Percentiles rank a stretch among this genome's conserved stretches.
These are phyloP conservation scores for Toxotes jaculatrix DNA, from an alignment of 2,113 vertebrate species.

Conservation along the genomic window DNA sequence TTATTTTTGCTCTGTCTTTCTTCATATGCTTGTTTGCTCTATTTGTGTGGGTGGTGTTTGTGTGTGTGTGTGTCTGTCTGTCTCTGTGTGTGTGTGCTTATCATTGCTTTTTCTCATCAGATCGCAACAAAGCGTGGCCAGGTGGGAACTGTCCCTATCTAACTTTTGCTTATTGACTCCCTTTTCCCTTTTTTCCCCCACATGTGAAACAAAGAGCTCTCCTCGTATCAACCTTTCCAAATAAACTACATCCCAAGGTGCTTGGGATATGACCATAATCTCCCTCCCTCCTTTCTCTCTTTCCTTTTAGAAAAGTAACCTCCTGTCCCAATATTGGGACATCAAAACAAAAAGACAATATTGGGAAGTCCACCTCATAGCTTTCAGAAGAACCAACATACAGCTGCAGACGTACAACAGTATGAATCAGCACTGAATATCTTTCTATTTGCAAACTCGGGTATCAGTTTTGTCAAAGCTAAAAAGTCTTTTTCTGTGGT, in stretches of 20 bases:
- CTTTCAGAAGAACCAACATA: constrained; percentile 73
- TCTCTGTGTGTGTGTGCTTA: constrained; percentile 61
- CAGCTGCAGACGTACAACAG: background rate
- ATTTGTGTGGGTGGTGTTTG: constrained; percentile 42
- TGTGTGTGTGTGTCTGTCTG: constrained; percentile 45
- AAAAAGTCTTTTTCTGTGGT: background rate
- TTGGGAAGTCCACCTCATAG: constrained; percentile 63
- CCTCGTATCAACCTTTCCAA: constrained; percentile 33
- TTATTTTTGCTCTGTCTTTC: constrained; percentile 41
- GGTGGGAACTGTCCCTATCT: constrained; percentile 83
- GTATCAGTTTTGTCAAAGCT: background rate
- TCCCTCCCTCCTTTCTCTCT: constrained; percentile 15
- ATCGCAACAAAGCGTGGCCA: constrained; percentile 86
- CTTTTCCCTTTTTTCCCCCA: background rate
- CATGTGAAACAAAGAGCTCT: constrained; percentile 30
- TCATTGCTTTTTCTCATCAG: constrained; percentile 82
- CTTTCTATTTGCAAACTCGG: background rate
- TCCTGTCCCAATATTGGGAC: constrained; percentile 67
- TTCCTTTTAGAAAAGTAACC: constrained; percentile 18
- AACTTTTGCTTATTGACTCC: constrained; percentile 48
- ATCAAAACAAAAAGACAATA: constrained; percentile 54
- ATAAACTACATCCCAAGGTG: constrained; percentile 48
- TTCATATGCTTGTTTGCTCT: constrained; percentile 52
- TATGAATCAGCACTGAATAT: background rate
- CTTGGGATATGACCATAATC: constrained; percentile 47